Evolutionary conservation across 2,797 vertebrate genomes (phyloP).

Genomic region (Thalassophryne amazonica): DNA sequence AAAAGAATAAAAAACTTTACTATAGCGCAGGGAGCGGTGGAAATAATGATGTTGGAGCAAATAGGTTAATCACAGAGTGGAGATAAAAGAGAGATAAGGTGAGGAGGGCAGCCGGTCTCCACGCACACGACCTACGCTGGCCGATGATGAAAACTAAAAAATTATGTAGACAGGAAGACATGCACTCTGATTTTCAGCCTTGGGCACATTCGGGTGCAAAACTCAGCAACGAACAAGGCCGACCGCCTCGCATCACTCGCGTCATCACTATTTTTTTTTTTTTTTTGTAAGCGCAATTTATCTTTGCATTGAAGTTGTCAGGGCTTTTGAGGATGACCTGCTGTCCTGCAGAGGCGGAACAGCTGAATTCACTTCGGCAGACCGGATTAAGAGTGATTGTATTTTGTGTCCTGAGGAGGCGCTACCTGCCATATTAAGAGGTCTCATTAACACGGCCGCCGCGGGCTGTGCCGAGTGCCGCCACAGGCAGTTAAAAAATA

Average conservation of each 20-base stretch:
- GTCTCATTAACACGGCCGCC: constrained; percentile 74
- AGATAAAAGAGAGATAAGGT: constrained; percentile 37
- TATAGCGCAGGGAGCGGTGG: constrained; percentile 18
- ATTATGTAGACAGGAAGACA: constrained; percentile 16
- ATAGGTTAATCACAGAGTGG: constrained; percentile 40
- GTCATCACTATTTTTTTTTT: too few relatives aligned
- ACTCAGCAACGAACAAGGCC: too few relatives aligned
- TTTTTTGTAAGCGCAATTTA: constrained; percentile 48
- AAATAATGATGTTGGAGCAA: constrained; percentile 49
- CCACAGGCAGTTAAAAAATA: constrained; percentile 64
- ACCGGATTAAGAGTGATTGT: constrained; percentile 78
- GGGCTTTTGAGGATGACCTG: constrained; percentile 31
- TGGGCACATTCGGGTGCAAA: too few relatives aligned
- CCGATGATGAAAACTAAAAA: constrained; percentile 19
- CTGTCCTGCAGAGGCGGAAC: constrained; percentile 59
- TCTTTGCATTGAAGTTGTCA: constrained; percentile 35
- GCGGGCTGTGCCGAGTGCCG: constrained; percentile 47
- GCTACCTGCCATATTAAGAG: constrained; percentile 73
- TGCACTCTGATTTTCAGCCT: too few relatives aligned
- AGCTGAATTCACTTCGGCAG: constrained; percentile 73
- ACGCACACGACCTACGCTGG: constrained; percentile 11
- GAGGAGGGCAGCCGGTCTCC: constrained; percentile 19
- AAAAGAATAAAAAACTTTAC: constrained; percentile 16
- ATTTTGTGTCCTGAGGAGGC: constrained; percentile 78
- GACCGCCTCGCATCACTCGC: constrained; percentile 21